Percentiles rank a stretch among this genome's conserved stretches.
Evolutionary conservation across 2,888 invertebrate genomes (phyloP).

Genomic region (Cyclophora albipunctata): DNA sequence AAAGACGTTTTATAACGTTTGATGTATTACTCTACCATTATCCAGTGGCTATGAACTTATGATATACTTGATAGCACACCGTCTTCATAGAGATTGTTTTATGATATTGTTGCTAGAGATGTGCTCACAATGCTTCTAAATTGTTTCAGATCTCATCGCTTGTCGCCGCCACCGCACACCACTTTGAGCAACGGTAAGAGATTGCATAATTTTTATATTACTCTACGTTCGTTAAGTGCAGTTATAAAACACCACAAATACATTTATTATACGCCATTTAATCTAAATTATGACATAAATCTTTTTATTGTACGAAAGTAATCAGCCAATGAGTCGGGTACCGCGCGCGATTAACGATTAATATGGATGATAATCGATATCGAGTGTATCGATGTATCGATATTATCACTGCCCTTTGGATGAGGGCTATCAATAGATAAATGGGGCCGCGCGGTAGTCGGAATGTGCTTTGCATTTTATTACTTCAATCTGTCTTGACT

Average conservation of each 20-base stretch:
- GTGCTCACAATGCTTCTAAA: not conserved
- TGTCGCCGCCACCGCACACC: constrained; percentile 27
- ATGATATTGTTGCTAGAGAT: too few species aligned
- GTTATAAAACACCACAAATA: not conserved
- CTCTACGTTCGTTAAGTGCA: too few species aligned
- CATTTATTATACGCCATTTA: not conserved
- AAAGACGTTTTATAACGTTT: too few species aligned
- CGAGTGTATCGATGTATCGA: constrained; percentile 7
- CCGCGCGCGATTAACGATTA: constrained; percentile 18
- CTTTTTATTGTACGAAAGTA: constrained; percentile 7
- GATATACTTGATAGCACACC: not conserved
- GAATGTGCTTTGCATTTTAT: constrained; percentile 11
- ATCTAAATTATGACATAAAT: constrained; percentile 5
- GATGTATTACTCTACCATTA: too few species aligned
- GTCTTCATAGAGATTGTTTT: not conserved
- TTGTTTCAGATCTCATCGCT: constrained; percentile 31
- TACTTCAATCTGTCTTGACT: not conserved
- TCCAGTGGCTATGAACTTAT: not conserved
- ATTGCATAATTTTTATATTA: not conserved
- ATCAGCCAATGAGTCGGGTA: constrained; percentile 13
- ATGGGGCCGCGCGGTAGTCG: constrained; percentile 35
- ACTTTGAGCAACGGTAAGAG: constrained; percentile 54
- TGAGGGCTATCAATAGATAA: constrained; percentile 19
- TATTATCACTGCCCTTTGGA: constrained; percentile 12
- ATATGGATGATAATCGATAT: constrained; percentile 4